Evolutionary conservation across 92 coral and sea anemone species (phyloP).

Genomic region (Phenganax marumi): DNA sequence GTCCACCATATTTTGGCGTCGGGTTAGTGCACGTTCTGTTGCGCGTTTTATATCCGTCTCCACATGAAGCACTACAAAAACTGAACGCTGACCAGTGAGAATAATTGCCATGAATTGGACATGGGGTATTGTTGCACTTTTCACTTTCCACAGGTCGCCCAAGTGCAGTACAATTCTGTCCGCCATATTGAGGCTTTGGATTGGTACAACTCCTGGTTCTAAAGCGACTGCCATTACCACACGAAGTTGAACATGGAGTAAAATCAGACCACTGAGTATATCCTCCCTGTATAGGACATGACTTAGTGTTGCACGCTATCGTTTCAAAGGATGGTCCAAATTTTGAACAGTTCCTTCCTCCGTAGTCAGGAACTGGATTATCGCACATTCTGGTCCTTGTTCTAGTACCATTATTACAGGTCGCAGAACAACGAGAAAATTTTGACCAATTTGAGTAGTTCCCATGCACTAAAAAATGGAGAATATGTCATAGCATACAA

Average conservation of each 20-base stretch:
- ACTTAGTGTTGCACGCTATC: conserved; percentile 57
- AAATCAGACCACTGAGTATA: conserved; percentile 76
- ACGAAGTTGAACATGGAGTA: conserved; percentile 63
- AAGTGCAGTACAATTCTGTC: conserved; percentile 61
- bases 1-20: conserved; percentile 40
- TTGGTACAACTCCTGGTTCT: conserved; percentile 73
- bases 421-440: conserved; percentile 67
- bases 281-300: conserved; percentile 51
- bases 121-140: conserved; percentile 60
- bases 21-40: conserved; percentile 47
- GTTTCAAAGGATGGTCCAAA: conserved; percentile 58
- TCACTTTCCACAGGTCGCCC: conserved; percentile 56
- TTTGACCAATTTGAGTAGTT: conserved; percentile 72
- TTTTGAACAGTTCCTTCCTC: conserved; percentile 69
- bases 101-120: conserved; percentile 49
- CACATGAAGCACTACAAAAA: conserved; percentile 46
- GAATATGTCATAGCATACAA: background rate
- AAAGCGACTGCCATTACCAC: conserved; percentile 68
- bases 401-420: conserved; percentile 72
- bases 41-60: conserved; percentile 32
- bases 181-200: conserved; percentile 79
- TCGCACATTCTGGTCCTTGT: conserved; percentile 65
- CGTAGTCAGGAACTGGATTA: conserved; percentile 62
- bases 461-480: conserved; percentile 55
- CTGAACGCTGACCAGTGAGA: conserved; percentile 28